Evolutionary conservation across 2,888 invertebrate genomes (phyloP), one percentile per base, ranked within the genome.

Genomic region (Pammene fasciana): DNA sequence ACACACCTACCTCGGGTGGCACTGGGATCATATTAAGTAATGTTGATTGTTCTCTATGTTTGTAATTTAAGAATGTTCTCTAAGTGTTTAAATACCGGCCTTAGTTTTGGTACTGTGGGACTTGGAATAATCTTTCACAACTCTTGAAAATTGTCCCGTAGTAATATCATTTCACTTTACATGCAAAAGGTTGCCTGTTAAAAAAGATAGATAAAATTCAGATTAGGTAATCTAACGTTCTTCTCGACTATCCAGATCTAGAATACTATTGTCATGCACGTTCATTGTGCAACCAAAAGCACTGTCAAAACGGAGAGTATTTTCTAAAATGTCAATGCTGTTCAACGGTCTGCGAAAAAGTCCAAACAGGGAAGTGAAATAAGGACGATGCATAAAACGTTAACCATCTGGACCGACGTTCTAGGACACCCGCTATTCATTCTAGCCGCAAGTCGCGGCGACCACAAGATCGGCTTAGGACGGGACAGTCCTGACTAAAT

Each of bases 391-490:
- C 81, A 82, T 84, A 83, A 85, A 86, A 85, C 84, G 83, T 83
- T 84, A 82, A 85, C 75, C 83, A 86, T 84, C 82, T 84, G 82
- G 82, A 80, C 83, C 75, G 73, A 70, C 74, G 74, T 82, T 83
- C 83, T 81, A 82, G 82, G 80, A 83, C 82, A 76, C 76, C 72
- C 72, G 72, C 82, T 79, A 82, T 88, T 88, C 85, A 86, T 82
- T 78, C 80, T 73, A 76, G 79, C 75, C 68, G 57, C 70, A 70
- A 65, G 60, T 55, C 65, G 54, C 41, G 54, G 59, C 11, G 34
- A 70, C 70, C 65, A 60, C 59, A 70, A 54, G 46, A 65, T 64
- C 54, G 65, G 65, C 65, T 70, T 70, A 65, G 60, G 65, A 65
- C 52, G 64, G 68, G 70, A 60, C 54, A 38, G 64, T 65, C 65